A percentile compares a stretch with the other conserved stretches of the same genome.
phyloP scores from a whole-genome alignment of 35 echinoderm and acorn worm genomes.

The Amphiura filiformis region DNA sequence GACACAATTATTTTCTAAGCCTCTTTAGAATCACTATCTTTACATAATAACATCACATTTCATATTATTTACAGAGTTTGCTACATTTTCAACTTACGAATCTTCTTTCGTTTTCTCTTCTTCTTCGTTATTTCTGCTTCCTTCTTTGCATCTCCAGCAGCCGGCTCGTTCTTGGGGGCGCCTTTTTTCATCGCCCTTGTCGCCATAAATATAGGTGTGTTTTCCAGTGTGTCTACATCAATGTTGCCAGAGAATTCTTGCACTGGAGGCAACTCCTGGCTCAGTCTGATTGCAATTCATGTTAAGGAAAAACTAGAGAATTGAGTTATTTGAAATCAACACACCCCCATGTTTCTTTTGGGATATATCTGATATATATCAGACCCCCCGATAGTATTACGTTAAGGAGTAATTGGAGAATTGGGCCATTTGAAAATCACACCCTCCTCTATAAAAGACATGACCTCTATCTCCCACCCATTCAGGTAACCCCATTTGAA shows the following conservation, averaged over 20 bases:
- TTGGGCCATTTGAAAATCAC: too few species aligned
- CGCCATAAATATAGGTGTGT: conserved; percentile 60
- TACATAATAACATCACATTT: too few species aligned
- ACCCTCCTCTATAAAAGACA: too few species aligned
- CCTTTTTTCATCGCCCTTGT: conserved; percentile 67
- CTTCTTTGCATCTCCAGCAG: conserved; percentile 22
- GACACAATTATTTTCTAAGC: too few species aligned
- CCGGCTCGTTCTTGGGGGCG: conserved; percentile 11
- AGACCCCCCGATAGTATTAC: too few species aligned
- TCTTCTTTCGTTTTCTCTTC: conserved; percentile 85
- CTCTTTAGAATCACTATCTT: too few species aligned
- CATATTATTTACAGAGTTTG: too few species aligned
- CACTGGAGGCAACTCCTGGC: conserved; percentile 78
- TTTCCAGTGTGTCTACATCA: conserved; percentile 82
- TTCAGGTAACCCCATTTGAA: too few species aligned
- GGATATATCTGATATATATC: too few species aligned
- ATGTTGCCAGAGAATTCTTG: conserved; percentile 64
- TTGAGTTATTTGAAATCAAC: not conserved
- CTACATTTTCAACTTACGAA: too few species aligned
- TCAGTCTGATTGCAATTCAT: conserved; percentile 50
- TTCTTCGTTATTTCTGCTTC: conserved; percentile 48
- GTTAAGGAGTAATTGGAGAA: too few species aligned
- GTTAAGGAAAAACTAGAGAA: not conserved
- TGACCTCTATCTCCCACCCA: too few species aligned
- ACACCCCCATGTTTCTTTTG: not conserved